Conservation (phyloP, 1,140 invertebrate genomes). For the Mercenaria mercenaria region DNA sequence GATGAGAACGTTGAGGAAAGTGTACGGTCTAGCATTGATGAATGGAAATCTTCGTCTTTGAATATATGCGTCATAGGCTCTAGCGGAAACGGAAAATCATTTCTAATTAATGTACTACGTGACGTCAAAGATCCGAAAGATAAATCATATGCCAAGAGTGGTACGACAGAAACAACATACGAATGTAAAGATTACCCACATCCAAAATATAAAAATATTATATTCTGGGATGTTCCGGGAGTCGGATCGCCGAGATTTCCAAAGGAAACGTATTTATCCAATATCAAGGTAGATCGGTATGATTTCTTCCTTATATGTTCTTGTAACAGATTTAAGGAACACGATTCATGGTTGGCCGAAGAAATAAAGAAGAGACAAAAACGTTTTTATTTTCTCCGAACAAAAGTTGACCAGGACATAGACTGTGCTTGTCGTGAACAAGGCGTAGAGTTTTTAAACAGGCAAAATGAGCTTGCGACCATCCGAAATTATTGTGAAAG, state of each 20-base stretch:
- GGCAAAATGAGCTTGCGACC: too few relatives aligned
- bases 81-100: not conserved
- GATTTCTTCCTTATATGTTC: slow-evolving; percentile 1
- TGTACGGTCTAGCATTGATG: too few relatives aligned
- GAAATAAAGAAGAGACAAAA: not conserved
- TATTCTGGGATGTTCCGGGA: not conserved
- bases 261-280: not conserved
- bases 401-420: not conserved
- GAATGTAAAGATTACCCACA: not conserved
- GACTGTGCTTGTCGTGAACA: too few relatives aligned
- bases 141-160: not conserved
- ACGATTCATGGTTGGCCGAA: not conserved
- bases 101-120: not conserved
- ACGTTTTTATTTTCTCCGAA: slow-evolving; percentile 19
- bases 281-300: not conserved
- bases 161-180: not conserved
- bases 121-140: not conserved
- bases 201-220: not conserved
- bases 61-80: not conserved
- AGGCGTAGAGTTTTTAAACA: too few relatives aligned
- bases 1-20: too few relatives aligned
- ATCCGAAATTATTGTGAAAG: too few relatives aligned
- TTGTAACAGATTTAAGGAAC: not conserved
- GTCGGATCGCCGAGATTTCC: not conserved
- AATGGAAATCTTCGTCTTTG: not conserved